phyloP scores from a whole-genome alignment of 2,113 vertebrate species.

The Amia ocellicauda region DNA sequence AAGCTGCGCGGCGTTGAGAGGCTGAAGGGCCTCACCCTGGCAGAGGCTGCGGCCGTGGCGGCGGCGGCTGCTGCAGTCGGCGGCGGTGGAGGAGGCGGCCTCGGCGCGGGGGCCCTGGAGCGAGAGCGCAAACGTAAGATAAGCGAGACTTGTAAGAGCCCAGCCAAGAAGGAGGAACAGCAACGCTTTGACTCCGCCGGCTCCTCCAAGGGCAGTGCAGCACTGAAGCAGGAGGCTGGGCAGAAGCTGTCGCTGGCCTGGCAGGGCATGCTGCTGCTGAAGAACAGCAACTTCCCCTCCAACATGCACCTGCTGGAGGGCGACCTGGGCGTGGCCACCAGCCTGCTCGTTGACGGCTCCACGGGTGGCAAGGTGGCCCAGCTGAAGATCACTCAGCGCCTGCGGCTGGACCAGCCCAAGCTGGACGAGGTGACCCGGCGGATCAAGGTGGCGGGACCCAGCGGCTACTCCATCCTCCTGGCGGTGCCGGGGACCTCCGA shows the following conservation, averaged over 20 bases:
- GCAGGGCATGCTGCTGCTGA: constrained; percentile 95
- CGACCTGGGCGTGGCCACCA: constrained; percentile 84
- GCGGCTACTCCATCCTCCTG: constrained; percentile 88
- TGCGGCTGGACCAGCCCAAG: constrained; percentile 97
- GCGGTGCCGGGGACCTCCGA: constrained; percentile 87
- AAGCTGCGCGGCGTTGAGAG: constrained; percentile 69
- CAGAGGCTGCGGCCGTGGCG: constrained; percentile 41
- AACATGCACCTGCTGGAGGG: constrained; percentile 97
- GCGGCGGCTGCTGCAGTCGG: constrained; percentile 15
- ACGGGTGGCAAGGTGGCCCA: constrained; percentile 87
- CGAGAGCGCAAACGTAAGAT: constrained; percentile 80
- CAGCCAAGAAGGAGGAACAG: constrained; percentile 76
- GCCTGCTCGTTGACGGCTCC: constrained; percentile 81
- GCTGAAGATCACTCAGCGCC: constrained; percentile 96
- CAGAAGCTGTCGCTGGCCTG: constrained; percentile 87
- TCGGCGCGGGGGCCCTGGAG: constrained; percentile 40
- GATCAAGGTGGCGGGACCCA: constrained; percentile 94
- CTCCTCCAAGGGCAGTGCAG: constrained; percentile 60
- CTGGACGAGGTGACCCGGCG: constrained; percentile 95
- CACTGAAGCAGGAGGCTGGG: constrained; percentile 59
- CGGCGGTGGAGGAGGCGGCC: constrained; percentile 19
- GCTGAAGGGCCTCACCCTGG: constrained; percentile 44
- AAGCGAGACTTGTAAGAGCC: constrained; percentile 71
- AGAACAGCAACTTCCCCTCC: constrained; percentile 98
- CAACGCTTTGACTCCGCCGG: constrained; percentile 65